phyloP scores from a whole-genome alignment of 2,113 vertebrate genomes.

The Colistium nudipinnis region DNA sequence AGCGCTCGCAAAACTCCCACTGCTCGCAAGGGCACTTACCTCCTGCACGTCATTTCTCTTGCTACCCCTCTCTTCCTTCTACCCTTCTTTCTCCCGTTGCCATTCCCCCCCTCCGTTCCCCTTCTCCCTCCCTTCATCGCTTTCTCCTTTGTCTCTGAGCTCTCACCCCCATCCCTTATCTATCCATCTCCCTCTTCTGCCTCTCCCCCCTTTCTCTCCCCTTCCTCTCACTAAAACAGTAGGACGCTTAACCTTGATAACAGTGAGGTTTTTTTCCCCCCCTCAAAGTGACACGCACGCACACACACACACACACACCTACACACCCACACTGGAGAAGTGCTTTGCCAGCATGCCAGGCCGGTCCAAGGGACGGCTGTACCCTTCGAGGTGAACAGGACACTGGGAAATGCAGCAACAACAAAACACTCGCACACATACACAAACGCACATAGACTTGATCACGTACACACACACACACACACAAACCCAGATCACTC shows the following conservation, averaged over 20 bases:
- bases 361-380: constrained; percentile 80
- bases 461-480: constrained; percentile 31
- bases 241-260: constrained; percentile 83
- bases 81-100: constrained; percentile 65
- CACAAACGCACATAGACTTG: constrained; percentile 30
- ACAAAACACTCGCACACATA: constrained; percentile 73
- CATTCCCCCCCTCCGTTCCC: constrained; percentile 50
- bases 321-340: constrained; percentile 72
- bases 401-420: constrained; percentile 79
- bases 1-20: constrained; percentile 75
- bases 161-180: constrained; percentile 77
- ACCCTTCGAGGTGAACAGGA: constrained; percentile 82
- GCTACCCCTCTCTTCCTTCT: constrained; percentile 46
- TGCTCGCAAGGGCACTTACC: constrained; percentile 76
- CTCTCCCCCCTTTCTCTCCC: constrained; percentile 66
- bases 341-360: constrained; percentile 82
- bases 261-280: constrained; percentile 76
- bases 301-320: constrained; percentile 63
- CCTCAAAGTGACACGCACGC: constrained; percentile 77
- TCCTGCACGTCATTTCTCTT: constrained; percentile 69
- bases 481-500: constrained; percentile 55
- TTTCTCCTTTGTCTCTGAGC: constrained; percentile 76
- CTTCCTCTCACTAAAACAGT: constrained; percentile 79
- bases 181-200: constrained; percentile 76
- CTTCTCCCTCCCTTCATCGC: constrained; percentile 60